Percentiles rank a stretch among this genome's conserved stretches.
phyloP scores from a whole-genome alignment of 2,797 vertebrate genomes.

The Parotocinclus haroldoi region DNA sequence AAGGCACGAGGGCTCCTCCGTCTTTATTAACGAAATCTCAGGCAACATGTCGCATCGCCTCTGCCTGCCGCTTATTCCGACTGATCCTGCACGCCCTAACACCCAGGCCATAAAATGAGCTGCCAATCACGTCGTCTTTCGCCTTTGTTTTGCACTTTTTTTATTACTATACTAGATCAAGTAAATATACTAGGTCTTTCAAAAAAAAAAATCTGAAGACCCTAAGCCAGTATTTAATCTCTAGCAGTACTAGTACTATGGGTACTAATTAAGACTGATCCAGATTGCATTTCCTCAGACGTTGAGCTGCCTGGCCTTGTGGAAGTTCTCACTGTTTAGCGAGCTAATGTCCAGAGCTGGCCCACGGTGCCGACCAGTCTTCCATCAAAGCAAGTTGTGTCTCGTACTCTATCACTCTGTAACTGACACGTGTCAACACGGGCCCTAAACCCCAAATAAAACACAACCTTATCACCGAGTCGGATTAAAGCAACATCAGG shows the following conservation, averaged over 20 bases:
- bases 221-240: background rate
- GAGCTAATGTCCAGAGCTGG: slow-evolving; percentile 47
- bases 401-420: too few relatives aligned
- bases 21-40: background rate
- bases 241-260: slow-evolving; percentile 10
- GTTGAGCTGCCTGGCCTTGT: slow-evolving; percentile 32
- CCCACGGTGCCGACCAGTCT: slow-evolving; percentile 44
- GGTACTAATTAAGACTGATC: slow-evolving; percentile 18
- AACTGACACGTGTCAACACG: too few relatives aligned
- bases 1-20: background rate
- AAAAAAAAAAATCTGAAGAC: background rate
- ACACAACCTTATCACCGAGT: too few relatives aligned
- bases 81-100: too few relatives aligned
- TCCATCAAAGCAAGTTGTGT: slow-evolving; percentile 21
- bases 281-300: slow-evolving; percentile 38
- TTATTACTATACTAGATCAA: too few relatives aligned
- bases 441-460: too few relatives aligned
- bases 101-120: background rate
- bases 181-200: too few relatives aligned
- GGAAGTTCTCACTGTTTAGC: slow-evolving; percentile 41
- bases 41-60: background rate
- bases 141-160: too few relatives aligned
- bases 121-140: too few relatives aligned
- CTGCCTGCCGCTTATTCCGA: too few relatives aligned
- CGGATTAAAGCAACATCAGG: too few relatives aligned